A percentile compares a stretch with the other conserved stretches of the same genome.
Conservation (phyloP, 2,113 vertebrate species). For the Hyperopisus bebe region DNA sequence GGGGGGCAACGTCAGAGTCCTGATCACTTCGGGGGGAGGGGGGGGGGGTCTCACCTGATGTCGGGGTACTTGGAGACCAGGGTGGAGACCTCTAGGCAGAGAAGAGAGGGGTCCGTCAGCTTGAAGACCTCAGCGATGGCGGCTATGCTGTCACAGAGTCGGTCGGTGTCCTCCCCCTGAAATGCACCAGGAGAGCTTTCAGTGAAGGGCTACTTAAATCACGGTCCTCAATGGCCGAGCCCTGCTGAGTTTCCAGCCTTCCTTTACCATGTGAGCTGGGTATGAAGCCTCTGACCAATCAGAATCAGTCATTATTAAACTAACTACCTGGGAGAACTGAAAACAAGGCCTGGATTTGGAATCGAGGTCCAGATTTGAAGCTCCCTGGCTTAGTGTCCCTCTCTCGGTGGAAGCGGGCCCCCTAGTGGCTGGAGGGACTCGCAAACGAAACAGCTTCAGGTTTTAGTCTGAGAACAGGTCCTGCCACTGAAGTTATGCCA, state of each 20-base stretch:
- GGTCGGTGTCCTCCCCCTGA: constrained; percentile 72
- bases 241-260: background rate
- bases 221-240: background rate
- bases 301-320: background rate
- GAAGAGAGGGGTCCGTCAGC: constrained; percentile 89
- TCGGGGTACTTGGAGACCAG: constrained; percentile 94
- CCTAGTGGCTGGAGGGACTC: background rate
- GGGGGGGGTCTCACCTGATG: constrained; percentile 70
- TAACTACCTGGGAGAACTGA: background rate
- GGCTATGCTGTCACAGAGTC: constrained; percentile 78
- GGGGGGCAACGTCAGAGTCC: background rate
- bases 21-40: background rate
- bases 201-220: background rate
- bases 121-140: constrained; percentile 95
- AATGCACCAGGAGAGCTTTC: background rate
- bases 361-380: background rate
- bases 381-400: background rate
- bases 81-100: constrained; percentile 90
- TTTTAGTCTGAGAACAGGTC: background rate
- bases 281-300: background rate
- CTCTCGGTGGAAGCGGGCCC: background rate
- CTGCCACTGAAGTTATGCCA: background rate
- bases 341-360: background rate
- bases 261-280: background rate
- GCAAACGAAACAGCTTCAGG: background rate